Base-by-base conservation (phyloP, 2,888 invertebrate genomes). In the Odontomyia ornata region DNA sequence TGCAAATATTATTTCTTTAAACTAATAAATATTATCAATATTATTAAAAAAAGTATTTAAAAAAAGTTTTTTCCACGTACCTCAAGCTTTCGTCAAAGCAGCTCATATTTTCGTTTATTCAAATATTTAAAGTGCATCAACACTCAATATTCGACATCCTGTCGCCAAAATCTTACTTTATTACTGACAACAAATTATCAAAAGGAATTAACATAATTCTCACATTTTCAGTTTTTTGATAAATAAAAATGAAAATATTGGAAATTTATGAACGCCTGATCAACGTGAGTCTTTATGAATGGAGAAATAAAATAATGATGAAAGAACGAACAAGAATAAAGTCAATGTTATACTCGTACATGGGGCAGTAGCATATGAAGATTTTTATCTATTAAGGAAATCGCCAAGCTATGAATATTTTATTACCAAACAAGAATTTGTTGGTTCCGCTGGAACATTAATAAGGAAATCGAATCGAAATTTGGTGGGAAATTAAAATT, bases 111-210 rank as follows among this genome's bases (percentile, higher is more conserved):
- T 36, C 36, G 36, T 4, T 52, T 52, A 52, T 52, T 52, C 18
- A 52, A 52, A 52, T 52, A 52, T 52, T 4, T 13, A 52, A 52
- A 52, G 52, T 52, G 52, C 52, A 52, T 52, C 52, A 52, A 52
- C 18, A 52, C 52, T 52, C n/a, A 52, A 52, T 52, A 52, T 13
- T n/a, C 52, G 52, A 52, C 52, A 52, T 52, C n/a, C 18, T 15
- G 52, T 52, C 52, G 52, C 52, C 18, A 52, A 18, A 52, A 52
- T 52, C 18, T 52, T 52, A 52, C n/a, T 52, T 52, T 52, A 52
- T 52, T 52, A 52, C 18, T 2, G 52, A 52, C 52, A 52, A 52
- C 52, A 52, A 52, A 52, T 52, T 52, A 18, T 52, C 52, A 15
- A 52, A n/a, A 15, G 4, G 15, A 4, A 36, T 52, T 52, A n/a